These are phyloP conservation scores for Diarsia brunnea DNA, from an alignment of 2,888 invertebrate species.

Conservation along the genomic window DNA sequence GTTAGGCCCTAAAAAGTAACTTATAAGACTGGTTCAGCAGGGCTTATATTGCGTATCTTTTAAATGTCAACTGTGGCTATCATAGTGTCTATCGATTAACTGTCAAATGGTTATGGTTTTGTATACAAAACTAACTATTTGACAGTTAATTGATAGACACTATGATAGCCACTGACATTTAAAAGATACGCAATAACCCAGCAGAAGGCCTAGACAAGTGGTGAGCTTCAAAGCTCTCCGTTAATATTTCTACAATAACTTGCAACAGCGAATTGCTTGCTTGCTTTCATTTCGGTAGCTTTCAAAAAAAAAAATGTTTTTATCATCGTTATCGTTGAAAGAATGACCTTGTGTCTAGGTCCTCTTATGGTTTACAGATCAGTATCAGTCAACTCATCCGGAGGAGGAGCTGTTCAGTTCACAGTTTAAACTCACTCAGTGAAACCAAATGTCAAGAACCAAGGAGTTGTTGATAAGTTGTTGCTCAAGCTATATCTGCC, in stretches of 20 bases:
- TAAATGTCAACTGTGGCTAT: too few relatives aligned
- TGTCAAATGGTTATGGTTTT: too few relatives aligned
- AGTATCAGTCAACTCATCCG: not conserved
- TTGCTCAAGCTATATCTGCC: not conserved
- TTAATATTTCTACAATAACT: not conserved
- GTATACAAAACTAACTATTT: too few relatives aligned
- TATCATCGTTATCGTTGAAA: not conserved
- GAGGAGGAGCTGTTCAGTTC: too few relatives aligned
- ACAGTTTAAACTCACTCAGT: too few relatives aligned
- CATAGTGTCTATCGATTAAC: too few relatives aligned
- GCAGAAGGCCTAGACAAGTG: not conserved
- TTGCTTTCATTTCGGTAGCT: not conserved
- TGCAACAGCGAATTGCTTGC: not conserved
- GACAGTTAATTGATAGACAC: too few relatives aligned
- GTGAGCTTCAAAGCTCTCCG: not conserved
- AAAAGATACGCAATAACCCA: too few relatives aligned
- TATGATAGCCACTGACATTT: too few relatives aligned
- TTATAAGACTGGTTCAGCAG: too few relatives aligned
- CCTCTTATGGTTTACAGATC: not conserved
- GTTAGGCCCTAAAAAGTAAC: too few relatives aligned
- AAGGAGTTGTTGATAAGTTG: not conserved
- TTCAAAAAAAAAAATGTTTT: not conserved
- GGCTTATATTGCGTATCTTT: too few relatives aligned
- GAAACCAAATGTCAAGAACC: not conserved
- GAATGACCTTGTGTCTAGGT: not conserved